Evolutionary conservation across 1,140 invertebrate genomes (phyloP).

Genomic region (Helicorthomorpha holstii): DNA sequence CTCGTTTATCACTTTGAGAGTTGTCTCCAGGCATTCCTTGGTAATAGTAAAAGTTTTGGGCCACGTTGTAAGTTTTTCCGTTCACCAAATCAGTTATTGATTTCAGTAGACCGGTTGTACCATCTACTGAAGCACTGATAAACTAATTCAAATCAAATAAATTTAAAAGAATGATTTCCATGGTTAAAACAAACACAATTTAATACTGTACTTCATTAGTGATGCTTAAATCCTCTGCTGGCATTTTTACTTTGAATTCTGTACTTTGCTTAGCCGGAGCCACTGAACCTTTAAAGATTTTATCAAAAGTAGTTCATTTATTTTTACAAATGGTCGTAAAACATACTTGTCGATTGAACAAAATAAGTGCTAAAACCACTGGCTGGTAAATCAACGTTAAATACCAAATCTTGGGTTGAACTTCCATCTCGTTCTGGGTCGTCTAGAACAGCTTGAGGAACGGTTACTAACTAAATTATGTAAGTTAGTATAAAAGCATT

Average conservation of each 20-base stretch:
- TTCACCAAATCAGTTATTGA: constrained; percentile 21
- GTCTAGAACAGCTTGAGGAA: constrained; percentile 17
- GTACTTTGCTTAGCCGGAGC: no score
- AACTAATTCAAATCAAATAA: constrained; percentile 15
- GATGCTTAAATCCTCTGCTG: background rate
- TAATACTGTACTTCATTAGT: background rate
- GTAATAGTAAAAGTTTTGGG: constrained; percentile 62
- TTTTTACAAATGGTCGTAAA: no score
- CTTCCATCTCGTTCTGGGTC: constrained; percentile 22
- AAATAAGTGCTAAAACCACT: constrained; percentile 21
- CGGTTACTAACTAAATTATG: constrained; percentile 9
- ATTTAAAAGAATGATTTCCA: background rate
- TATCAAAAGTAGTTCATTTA: no score
- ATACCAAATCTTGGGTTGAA: constrained; percentile 25
- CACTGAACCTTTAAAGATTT: no score
- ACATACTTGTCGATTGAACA: background rate
- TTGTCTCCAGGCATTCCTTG: constrained; percentile 43
- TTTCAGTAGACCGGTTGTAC: constrained; percentile 19
- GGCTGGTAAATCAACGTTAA: constrained; percentile 22
- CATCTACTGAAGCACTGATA: constrained; percentile 21
- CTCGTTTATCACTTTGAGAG: constrained; percentile 24
- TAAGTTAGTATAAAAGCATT: constrained; percentile 11
- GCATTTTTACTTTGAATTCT: no score
- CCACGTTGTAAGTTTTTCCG: constrained; percentile 23
- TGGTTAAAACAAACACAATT: background rate